phyloP scores from a whole-genome alignment of 2,888 invertebrate genomes.

The Colletes collaris region DNA sequence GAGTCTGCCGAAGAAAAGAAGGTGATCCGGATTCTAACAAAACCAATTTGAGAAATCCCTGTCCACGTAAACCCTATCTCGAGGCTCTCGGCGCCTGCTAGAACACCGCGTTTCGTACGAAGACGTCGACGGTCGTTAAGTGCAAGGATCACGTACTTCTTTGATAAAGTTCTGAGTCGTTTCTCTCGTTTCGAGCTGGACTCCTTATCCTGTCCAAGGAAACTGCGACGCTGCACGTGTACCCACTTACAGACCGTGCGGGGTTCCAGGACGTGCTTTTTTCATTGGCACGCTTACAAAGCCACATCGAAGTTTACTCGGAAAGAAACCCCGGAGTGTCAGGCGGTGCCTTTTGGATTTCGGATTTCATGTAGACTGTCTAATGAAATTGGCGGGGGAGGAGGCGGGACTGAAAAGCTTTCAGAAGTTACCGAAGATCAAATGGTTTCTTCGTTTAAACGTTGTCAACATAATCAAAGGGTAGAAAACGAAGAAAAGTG shows the following conservation, averaged over 20 bases:
- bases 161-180: conserved; percentile 71
- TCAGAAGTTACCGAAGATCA: conserved; percentile 41
- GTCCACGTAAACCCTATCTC: conserved; percentile 63
- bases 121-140: conserved; percentile 64
- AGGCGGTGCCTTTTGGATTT: conserved; percentile 38
- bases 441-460: conserved; percentile 25
- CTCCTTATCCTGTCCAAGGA: conserved; percentile 62
- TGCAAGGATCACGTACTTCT: conserved; percentile 71
- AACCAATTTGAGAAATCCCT: conserved; percentile 70
- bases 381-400: conserved; percentile 34
- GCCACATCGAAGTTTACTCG: conserved; percentile 54
- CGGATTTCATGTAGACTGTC: conserved; percentile 42
- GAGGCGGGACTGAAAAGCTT: conserved; percentile 31
- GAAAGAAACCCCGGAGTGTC: conserved; percentile 21
- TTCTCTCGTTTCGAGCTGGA: conserved; percentile 68
- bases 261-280: conserved; percentile 39
- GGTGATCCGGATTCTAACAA: conserved; percentile 61
- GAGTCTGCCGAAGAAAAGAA: conserved; percentile 23
- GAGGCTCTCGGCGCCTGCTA: conserved; percentile 44
- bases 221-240: conserved; percentile 63
- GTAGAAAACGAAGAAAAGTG: background rate
- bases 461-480: background rate
- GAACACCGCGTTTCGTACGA: conserved; percentile 52
- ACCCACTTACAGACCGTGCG: conserved; percentile 60
- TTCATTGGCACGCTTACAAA: conserved; percentile 57